phyloP scores from a whole-genome alignment of 2,113 vertebrate species.

The western clawed frog (Xenopus tropicalis) region DNA sequence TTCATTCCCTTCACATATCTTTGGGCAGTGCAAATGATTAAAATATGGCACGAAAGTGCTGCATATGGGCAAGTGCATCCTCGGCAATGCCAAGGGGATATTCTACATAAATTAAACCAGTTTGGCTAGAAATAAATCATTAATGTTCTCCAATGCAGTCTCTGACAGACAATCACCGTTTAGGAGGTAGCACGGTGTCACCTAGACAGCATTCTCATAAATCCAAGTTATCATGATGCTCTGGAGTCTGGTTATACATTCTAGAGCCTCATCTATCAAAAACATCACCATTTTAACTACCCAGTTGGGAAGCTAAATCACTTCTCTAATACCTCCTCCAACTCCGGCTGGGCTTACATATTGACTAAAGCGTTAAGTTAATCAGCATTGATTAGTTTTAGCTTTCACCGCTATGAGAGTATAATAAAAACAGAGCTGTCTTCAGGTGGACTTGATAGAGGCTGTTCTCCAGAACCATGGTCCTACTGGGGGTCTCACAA shows the following conservation, averaged over 20 bases:
- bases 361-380: constrained; percentile 38
- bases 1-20: constrained; percentile 3
- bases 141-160: neutral
- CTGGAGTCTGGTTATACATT: constrained; percentile 11
- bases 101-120: constrained; percentile 31
- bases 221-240: constrained; percentile 16
- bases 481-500: too few relatives aligned
- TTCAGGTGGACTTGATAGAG: too few relatives aligned
- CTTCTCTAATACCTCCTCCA: constrained; percentile 17
- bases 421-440: too few relatives aligned
- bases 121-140: constrained; percentile 39
- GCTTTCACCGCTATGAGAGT: too few relatives aligned
- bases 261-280: constrained; percentile 21
- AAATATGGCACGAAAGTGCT: neutral
- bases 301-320: constrained; percentile 24
- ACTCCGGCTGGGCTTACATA: constrained; percentile 36
- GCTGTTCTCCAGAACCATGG: too few relatives aligned
- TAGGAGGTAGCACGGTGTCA: constrained; percentile 25
- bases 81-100: constrained; percentile 7
- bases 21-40: neutral
- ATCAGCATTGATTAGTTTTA: constrained; percentile 46
- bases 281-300: constrained; percentile 25
- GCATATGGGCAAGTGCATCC: neutral
- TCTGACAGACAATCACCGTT: constrained; percentile 27
- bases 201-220: constrained; percentile 23